phyloP scores from a whole-genome alignment of 2,888 invertebrate species.

The Osedax frankpressi region DNA sequence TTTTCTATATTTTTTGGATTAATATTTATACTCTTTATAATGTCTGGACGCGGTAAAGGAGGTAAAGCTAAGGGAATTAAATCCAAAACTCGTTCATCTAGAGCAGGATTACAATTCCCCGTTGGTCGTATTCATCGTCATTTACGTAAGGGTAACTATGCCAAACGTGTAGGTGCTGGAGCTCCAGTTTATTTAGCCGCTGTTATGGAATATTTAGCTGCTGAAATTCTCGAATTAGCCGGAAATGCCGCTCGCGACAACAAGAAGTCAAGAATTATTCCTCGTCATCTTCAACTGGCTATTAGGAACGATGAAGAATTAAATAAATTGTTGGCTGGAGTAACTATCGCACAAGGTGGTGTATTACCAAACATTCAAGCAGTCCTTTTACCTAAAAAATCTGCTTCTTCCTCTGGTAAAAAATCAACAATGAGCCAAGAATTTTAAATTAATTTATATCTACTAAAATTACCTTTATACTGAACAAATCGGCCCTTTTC shows the following conservation, averaged over 20 bases:
- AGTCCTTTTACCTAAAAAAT: constrained; percentile 62
- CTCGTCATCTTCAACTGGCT: constrained; percentile 63
- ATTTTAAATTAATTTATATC: constrained; percentile 11
- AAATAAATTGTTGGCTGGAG: constrained; percentile 60
- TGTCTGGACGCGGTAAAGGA: constrained; percentile 48
- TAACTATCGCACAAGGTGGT: too few relatives aligned
- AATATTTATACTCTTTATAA: too few relatives aligned
- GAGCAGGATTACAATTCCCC: constrained; percentile 47
- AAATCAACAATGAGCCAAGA: too few relatives aligned
- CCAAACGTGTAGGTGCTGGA: too few relatives aligned
- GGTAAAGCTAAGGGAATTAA: constrained; percentile 45
- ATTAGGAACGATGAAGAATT: constrained; percentile 69
- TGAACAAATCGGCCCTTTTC: constrained; percentile 18
- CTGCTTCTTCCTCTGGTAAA: too few relatives aligned
- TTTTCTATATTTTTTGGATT: too few relatives aligned
- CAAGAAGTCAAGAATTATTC: constrained; percentile 58
- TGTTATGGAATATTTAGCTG: too few relatives aligned
- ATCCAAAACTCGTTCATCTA: constrained; percentile 40
- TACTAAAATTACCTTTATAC: neutral
- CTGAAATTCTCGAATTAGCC: too few relatives aligned
- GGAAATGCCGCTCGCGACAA: too few relatives aligned
- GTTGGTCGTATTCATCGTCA: too few relatives aligned
- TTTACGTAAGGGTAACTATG: constrained; percentile 46
- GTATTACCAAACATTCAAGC: too few relatives aligned
- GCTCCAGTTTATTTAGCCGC: too few relatives aligned